Base-by-base conservation (phyloP, 2,888 invertebrate genomes). In the Acholoe squamosa region DNA sequence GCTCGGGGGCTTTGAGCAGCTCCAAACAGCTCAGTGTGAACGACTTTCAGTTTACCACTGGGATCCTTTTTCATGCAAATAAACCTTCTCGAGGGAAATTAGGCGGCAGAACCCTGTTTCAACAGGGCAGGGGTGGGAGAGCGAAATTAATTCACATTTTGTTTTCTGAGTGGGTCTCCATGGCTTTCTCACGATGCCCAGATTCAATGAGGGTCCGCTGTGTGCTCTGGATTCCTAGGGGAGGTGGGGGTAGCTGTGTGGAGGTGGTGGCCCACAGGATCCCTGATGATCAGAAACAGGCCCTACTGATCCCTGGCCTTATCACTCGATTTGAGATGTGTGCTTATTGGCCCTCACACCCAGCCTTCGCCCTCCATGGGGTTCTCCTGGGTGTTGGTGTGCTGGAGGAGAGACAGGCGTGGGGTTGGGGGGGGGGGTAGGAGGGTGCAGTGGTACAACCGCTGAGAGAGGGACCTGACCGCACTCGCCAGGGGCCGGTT, bases 91-190 rank as follows among this genome's bases (percentile, higher is more conserved):
- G 71, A 3, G 71, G 71, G 71, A 71, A 71, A 71, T 71, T 28
- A 71, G 25, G 71, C 71, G 28, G 25, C 71, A 71, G 31, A 19
- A 25, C 71, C 71, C 71, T n/a, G 71, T 28, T 71, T 71, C 71
- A 28, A 28, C 25, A 71, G 31, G 71, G 61, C 61, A 61, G 22
- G 61, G 19, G 3, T 19, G 61, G 61, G 22, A 3, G 61, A 61
- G 43, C 71, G 31, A 14, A 28, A 71, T 71, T 71, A 71, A 71
- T 71, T 71, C 71, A 71, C 71, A 25, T 61, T 61, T 61, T 61
- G 61, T 61, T 61, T 61, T 61, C n/a, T 28, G 71, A 14, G 71
- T 25, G 71, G 71, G 71, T 25, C 28, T 71, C 31, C 71, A 28
- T 19, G 71, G 5, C n/a, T 71, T 71, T 71, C 71, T 28, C 28